Evolutionary conservation across 92 coral and sea anemone species (phyloP), one percentile per base, ranked within the genome.

Genomic region (Epizoanthus scotinus): DNA sequence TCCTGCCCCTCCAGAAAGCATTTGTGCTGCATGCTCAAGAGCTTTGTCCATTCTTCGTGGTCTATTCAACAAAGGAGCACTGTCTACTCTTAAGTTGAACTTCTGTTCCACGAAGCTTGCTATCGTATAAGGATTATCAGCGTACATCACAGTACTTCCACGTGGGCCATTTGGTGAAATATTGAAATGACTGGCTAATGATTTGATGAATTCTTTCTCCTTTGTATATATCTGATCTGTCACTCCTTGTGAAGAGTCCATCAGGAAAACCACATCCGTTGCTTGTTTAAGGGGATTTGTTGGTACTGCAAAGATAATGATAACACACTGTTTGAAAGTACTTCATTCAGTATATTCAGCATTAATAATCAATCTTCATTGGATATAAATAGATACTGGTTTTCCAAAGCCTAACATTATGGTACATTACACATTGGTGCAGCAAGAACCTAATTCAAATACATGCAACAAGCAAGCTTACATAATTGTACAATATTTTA

Each of bases 21-120:
- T 38, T 6, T 22, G 72, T 8, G 87, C 67, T 7, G 90, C 85
- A 47, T 82, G 60, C 26, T 83, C 81, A 10, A 92, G 78, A 40
- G 97, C 97, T 25, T 36, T 84, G 29, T 89, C 90, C 40, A 89
- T 74, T 77, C 92, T 54, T 72, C 92, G 74, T 12, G 74, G 56
- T 22, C 25, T 7, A 40, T 12, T 20, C 34, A 69, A 17, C 17
- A 69, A 31, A 0, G 74, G 74, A 6, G 74, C 74, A 21, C 34
- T 69, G 58, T 47, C 74, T 19, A 69, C 6, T 44, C 74, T 9
- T 44, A 4, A 1, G 2, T 20, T 69, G 18, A 69, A 69, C 9
- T 44, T 22, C 0, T 8, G 74, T 12, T 69, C 74, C 25, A 44
- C 31, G 8, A 69, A 69, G 58, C 74, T 69, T 2, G 74, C 74